A percentile compares a stretch with the other conserved stretches of the same genome.
Conservation (phyloP, 1,140 invertebrate species). For the Gryon sp. region DNA sequence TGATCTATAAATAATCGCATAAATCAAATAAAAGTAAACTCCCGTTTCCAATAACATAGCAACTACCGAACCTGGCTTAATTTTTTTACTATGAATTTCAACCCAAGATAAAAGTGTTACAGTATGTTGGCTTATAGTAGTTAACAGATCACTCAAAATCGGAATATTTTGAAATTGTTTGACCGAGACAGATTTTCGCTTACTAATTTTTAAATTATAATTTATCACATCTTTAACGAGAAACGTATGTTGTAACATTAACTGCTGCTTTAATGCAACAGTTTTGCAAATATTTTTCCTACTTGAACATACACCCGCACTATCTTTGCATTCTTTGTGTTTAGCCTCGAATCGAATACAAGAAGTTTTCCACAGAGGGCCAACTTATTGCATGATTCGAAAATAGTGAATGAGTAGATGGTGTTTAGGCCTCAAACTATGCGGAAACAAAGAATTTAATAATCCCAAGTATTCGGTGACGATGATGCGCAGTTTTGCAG, state of each 20-base stretch:
- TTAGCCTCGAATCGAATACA: slow-evolving; percentile 23
- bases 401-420: slow-evolving; percentile 35
- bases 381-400: slow-evolving; percentile 16
- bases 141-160: too few relatives aligned
- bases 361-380: slow-evolving; percentile 15
- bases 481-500: background rate
- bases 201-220: too few relatives aligned
- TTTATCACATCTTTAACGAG: background rate
- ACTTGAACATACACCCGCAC: background rate
- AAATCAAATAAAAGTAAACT: background rate
- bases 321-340: slow-evolving; percentile 8
- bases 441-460: slow-evolving; percentile 12
- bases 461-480: background rate
- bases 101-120: too few relatives aligned
- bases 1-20: background rate
- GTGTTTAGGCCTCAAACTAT: slow-evolving; percentile 34
- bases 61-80: too few relatives aligned
- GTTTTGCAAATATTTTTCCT: slow-evolving; percentile 20
- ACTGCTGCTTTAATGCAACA: slow-evolving; percentile 1
- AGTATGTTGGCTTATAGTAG: too few relatives aligned
- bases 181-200: too few relatives aligned
- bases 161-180: too few relatives aligned
- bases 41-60: background rate
- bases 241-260: background rate
- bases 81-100: too few relatives aligned